Base-by-base conservation (phyloP, 2,888 invertebrate genomes). In the Lutraria lutraria region DNA sequence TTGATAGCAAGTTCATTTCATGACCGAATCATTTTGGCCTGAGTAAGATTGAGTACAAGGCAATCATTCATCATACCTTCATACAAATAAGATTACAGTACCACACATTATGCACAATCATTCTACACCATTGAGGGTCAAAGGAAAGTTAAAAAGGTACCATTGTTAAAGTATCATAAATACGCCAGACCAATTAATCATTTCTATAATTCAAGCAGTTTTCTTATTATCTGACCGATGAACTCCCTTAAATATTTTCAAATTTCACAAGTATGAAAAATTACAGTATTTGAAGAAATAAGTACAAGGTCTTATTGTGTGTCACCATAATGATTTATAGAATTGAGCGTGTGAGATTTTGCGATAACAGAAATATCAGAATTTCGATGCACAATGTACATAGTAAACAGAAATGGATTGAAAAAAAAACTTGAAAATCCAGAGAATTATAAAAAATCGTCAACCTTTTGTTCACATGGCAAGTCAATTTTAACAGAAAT, bases 281-380 rank as follows among this genome's bases (percentile, higher is more conserved):
- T 68, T n/a, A 68, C 63, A 68, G 25, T 63, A 68, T 68, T 68
- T 68, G 63, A 68, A 68, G 10, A 10, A 68, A 68, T 68, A 25
- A 68, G 25, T 68, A 68, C 63, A 68, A 68, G 63, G 63, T 10
- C 25, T 25, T 25, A 10, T n/a, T 25, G 21, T 68, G 63, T 68
- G 63, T 68, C n/a, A n/a, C 63, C n/a, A 68, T 68, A 68, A 68
- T 68, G 63, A 68, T 68, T 68, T n/a, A 68, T 68, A 25, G n/a
- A n/a, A n/a, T 13, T 0, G 12, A n/a, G 25, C 25, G 63, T 68
- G 6, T 21, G 25, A 68, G 63, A 68, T 68, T 68, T 68, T 68
- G 12, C 12, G 63, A 68, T 68, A 68, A 68, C 21, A 0, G 60
- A 60, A n/a, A 60, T 60, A n/a, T 60, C 60, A n/a, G 63, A 68